Percentiles rank a stretch among this genome's conserved stretches.
Conservation (phyloP, 2,113 vertebrate species). For the Leuciscus idus region DNA sequence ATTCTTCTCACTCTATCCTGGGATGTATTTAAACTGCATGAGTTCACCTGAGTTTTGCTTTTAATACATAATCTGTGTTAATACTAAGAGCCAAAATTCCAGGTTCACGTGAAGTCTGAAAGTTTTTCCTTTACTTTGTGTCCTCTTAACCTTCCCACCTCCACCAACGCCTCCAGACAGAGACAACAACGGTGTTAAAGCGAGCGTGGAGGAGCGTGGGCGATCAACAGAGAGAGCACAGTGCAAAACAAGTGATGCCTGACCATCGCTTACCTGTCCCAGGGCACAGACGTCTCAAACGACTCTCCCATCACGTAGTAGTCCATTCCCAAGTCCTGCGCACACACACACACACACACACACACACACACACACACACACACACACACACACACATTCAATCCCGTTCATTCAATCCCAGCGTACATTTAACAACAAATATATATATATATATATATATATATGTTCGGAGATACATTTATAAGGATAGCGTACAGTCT, state of each 20-base stretch:
- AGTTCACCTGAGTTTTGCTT: neutral
- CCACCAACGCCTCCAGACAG: neutral
- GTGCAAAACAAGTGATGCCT: neutral
- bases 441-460: neutral
- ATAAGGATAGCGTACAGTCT: too few relatives aligned
- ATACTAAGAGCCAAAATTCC: too few relatives aligned
- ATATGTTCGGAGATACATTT: too few relatives aligned
- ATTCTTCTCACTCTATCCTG: neutral
- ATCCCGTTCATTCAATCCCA: neutral
- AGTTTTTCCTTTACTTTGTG: neutral
- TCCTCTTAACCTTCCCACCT: neutral
- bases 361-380: neutral
- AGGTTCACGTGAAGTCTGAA: neutral
- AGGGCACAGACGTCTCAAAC: constrained; percentile 98
- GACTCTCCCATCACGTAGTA: constrained; percentile 96
- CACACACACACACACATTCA: neutral
- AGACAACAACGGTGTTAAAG: neutral
- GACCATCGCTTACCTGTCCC: constrained; percentile 90
- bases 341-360: neutral
- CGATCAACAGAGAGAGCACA: constrained; percentile 25
- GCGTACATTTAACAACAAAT: neutral
- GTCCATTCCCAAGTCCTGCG: constrained; percentile 94
- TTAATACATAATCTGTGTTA: neutral
- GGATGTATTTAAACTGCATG: neutral
- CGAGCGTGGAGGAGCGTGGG: neutral